Evolutionary conservation across 2,113 vertebrate genomes (phyloP).

Genomic region (Urocitellus parryii): DNA sequence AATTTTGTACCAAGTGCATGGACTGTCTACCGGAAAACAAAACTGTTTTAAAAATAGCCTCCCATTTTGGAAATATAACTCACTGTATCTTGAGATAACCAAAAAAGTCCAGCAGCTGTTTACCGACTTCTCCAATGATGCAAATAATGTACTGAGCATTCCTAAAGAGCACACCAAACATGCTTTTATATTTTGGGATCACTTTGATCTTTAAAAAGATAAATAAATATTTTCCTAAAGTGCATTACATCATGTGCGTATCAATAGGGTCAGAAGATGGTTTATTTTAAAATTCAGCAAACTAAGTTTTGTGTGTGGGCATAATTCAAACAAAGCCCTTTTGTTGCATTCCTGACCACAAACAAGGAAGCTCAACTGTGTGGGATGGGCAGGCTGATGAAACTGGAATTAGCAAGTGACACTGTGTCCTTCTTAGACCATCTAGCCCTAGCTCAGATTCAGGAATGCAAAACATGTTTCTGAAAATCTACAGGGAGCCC

Average conservation of each 20-base stretch:
- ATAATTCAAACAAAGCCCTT: constrained; percentile 72
- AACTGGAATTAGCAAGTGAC: constrained; percentile 61
- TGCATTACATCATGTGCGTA: constrained; percentile 41
- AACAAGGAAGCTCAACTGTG: constrained; percentile 64
- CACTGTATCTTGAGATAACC: constrained; percentile 15
- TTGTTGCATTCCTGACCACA: constrained; percentile 72
- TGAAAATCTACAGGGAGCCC: not conserved
- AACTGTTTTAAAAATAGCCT: constrained; percentile 44
- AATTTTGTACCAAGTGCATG: not conserved
- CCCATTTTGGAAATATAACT: constrained; percentile 45
- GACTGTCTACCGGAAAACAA: constrained; percentile 37
- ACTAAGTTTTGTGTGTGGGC: constrained; percentile 33
- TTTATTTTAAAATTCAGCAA: constrained; percentile 71
- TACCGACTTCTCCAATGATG: not conserved
- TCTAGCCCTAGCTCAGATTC: not conserved
- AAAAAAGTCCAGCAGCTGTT: constrained; percentile 60
- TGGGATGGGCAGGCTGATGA: constrained; percentile 51
- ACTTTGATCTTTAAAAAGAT: constrained; percentile 47
- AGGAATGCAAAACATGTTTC: constrained; percentile 64
- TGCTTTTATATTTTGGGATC: constrained; percentile 59
- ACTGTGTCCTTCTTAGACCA: constrained; percentile 36
- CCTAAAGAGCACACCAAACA: constrained; percentile 4
- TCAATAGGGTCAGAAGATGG: constrained; percentile 54
- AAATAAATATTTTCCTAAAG: constrained; percentile 36
- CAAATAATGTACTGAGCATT: constrained; percentile 47